Evolutionary conservation across 1,140 invertebrate genomes (phyloP), one percentile per base, ranked within the genome.

Genomic region (Sycophila sp.): DNA sequence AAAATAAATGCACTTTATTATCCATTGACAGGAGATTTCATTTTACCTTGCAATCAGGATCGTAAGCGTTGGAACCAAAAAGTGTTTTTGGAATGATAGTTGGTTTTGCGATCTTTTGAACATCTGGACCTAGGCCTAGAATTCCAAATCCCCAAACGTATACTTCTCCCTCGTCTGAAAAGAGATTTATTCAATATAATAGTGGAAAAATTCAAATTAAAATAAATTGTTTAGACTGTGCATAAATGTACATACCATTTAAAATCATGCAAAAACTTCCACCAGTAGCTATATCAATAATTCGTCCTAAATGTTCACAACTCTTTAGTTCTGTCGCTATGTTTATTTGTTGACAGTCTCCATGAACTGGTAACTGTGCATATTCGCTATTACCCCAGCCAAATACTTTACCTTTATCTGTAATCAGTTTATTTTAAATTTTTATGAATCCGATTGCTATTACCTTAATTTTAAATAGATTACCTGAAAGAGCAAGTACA

Each of bases 351-450:
- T 87, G 87, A 62, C 42, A 77, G n/a, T 84, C 78, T 19, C 34
- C 68, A 1, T 67, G 11, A 1, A 67, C n/a, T 38, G 87, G 78
- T 34, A 99, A 85, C 82, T 99, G 97, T 2, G 90, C 90, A 81
- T 98, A 98, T 86, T 99, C 98, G 1, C 94, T 93, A 82, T 98
- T 99, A 22, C 98, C 97, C 97, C 97, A 99, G 0, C 96, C 97
- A 88, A 98, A 99, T 2, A 98, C 88, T 77, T 98, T 94, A 19
- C 97, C 97, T 80, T 92, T 91, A 75, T 97, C 96, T 94, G 82
- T 59, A 88, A 85, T 66, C 66, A 34, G 42, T n/a, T n/a, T n/a
- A n/a, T n/a, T n/a, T n/a, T n/a, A n/a, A n/a, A n/a, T n/a, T n/a
- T n/a, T n/a, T n/a, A n/a, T n/a, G n/a, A n/a, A n/a, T n/a, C n/a